Conservation (phyloP, 2,797 vertebrate genomes). For the Enteromius trimaculatus region DNA sequence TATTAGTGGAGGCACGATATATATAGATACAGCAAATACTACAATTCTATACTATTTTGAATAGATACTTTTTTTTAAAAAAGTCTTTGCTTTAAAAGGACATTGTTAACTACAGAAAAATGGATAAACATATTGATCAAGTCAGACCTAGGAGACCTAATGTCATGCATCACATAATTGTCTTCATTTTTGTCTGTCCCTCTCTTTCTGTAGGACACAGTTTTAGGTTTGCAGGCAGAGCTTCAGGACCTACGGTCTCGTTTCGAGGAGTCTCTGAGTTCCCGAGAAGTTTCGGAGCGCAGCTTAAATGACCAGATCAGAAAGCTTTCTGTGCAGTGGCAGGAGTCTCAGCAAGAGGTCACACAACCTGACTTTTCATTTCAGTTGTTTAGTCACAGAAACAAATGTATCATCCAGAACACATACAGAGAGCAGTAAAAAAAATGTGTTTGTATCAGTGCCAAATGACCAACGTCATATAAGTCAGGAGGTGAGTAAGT, state of each 20-base stretch:
- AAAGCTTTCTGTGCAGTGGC: slow-evolving; percentile 70
- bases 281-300: slow-evolving; percentile 66
- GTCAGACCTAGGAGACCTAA: background rate
- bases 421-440: slow-evolving; percentile 48
- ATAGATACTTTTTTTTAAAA: background rate
- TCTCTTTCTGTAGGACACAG: slow-evolving; percentile 35
- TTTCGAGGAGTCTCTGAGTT: slow-evolving; percentile 75
- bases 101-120: background rate
- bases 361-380: slow-evolving; percentile 42
- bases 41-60: background rate
- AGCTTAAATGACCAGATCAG: slow-evolving; percentile 69
- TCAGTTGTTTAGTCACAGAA: slow-evolving; percentile 27
- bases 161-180: background rate
- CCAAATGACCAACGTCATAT: slow-evolving; percentile 49
- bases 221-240: slow-evolving; percentile 64
- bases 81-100: background rate
- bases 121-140: background rate
- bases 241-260: slow-evolving; percentile 70
- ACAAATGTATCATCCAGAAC: slow-evolving; percentile 44
- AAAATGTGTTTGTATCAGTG: slow-evolving; percentile 56
- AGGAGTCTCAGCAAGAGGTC: slow-evolving; percentile 69
- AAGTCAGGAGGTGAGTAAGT: slow-evolving; percentile 60
- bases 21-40: background rate
- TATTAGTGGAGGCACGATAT: too few relatives aligned
- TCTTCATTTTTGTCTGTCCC: background rate